These are phyloP conservation scores for Callyntrura sp. DNA, from an alignment of 2,888 invertebrate species.

Conservation along the genomic window DNA sequence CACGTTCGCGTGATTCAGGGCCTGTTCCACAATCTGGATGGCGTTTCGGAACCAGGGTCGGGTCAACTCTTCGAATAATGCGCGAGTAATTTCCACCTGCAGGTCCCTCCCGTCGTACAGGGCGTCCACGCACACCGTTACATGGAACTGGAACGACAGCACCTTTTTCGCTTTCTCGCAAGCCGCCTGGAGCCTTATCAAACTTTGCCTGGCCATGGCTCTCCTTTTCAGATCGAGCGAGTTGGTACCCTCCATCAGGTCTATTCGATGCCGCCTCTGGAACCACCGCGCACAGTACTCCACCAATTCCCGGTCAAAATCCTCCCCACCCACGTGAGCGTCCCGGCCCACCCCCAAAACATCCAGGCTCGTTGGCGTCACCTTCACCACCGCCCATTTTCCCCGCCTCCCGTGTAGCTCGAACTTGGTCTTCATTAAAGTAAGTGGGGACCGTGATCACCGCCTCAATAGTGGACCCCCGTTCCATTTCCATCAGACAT, in stretches of 20 bases:
- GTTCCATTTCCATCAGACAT: not conserved
- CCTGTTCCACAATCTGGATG: conserved; percentile 91
- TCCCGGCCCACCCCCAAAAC: conserved; percentile 42
- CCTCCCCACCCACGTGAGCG: conserved; percentile 60
- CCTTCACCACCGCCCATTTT: conserved; percentile 86
- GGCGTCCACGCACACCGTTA: conserved; percentile 1
- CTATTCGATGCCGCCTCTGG: conserved; percentile 84
- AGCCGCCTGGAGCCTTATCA: conserved; percentile 88
- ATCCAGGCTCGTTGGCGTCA: not conserved
- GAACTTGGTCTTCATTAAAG: conserved; percentile 89
- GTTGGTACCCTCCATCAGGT: conserved; percentile 16
- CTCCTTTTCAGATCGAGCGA: conserved; percentile 87
- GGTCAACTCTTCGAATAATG: conserved; percentile 91
- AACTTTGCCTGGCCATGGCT: conserved; percentile 89
- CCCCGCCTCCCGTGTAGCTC: conserved; percentile 93
- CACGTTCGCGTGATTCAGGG: conserved; percentile 88
- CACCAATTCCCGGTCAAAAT: conserved; percentile 65
- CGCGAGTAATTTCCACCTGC: conserved; percentile 90
- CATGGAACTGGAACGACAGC: not conserved
- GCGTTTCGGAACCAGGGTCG: conserved; percentile 91
- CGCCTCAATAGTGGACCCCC: conserved; percentile 86
- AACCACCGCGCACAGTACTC: conserved; percentile 63
- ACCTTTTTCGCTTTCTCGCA: conserved; percentile 85
- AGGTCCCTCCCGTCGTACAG: conserved; percentile 86
- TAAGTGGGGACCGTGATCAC: conserved; percentile 89